phyloP scores from a whole-genome alignment of 2,888 invertebrate genomes.

The Epistrophe grossulariae region DNA sequence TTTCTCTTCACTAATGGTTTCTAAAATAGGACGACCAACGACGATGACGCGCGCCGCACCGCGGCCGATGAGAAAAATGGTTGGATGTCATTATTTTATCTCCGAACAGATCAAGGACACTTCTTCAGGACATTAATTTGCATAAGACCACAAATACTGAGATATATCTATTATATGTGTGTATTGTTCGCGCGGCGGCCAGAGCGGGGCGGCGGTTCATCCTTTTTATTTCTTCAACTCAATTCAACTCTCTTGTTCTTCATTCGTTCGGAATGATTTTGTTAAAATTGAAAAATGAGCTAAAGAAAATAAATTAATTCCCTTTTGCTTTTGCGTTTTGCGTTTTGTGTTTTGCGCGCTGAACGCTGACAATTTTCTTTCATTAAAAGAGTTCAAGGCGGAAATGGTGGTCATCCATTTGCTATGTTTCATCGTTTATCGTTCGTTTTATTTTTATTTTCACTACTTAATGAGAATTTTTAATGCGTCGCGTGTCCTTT shows the following conservation, averaged over 20 bases:
- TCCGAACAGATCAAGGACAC: constrained; percentile 17
- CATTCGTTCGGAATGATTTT: constrained; percentile 48
- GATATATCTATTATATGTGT: not conserved
- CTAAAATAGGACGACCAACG: constrained; percentile 6
- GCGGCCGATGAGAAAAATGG: constrained; percentile 23
- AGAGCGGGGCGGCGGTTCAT: constrained; percentile 7
- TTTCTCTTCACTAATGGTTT: constrained; percentile 14
- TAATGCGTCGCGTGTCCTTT: constrained; percentile 26
- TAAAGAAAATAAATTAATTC: constrained; percentile 54
- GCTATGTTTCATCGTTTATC: constrained; percentile 26
- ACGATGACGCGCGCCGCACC: not conserved
- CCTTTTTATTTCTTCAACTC: constrained; percentile 31
- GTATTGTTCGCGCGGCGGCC: constrained; percentile 26
- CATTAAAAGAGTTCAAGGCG: constrained; percentile 62
- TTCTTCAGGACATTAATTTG: constrained; percentile 63
- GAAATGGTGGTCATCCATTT: constrained; percentile 52
- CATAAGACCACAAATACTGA: constrained; percentile 65
- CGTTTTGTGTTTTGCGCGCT: not conserved
- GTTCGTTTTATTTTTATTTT: constrained; percentile 11
- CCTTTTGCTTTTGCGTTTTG: constrained; percentile 29
- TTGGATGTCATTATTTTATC: constrained; percentile 40
- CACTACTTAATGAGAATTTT: constrained; percentile 43
- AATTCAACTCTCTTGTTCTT: constrained; percentile 27
- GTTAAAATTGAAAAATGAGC: constrained; percentile 61
- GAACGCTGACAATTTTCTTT: constrained; percentile 63